Evolutionary conservation across 2,113 vertebrate genomes (phyloP).

Genomic region (Emydocephalus ijimae): DNA sequence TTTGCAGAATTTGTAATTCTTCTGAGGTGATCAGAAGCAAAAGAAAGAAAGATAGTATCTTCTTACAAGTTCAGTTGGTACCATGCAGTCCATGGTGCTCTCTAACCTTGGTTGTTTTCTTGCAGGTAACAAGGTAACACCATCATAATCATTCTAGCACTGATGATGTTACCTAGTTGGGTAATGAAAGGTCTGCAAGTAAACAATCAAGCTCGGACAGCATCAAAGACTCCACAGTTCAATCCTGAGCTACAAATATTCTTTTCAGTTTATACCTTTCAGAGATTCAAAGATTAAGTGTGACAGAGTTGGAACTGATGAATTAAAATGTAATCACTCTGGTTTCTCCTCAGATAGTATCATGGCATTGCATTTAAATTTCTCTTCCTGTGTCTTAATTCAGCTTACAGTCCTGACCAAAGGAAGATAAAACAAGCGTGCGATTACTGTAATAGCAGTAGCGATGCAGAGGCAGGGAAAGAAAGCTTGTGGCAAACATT

Average conservation of each 20-base stretch:
- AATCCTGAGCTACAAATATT: not conserved
- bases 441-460: not conserved
- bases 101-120: not conserved
- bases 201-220: not conserved
- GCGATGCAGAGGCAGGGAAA: not conserved
- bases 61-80: not conserved
- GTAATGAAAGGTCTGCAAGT: not conserved
- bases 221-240: not conserved
- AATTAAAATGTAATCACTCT: not conserved
- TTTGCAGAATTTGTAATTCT: not conserved
- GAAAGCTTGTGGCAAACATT: constrained; percentile 23
- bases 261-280: not conserved
- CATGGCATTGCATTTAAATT: not conserved
- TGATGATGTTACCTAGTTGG: not conserved
- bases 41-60: not conserved
- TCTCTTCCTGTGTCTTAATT: not conserved
- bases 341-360: not conserved
- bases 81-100: not conserved
- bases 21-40: not conserved
- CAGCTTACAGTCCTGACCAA: not conserved
- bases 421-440: constrained; percentile 25
- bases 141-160: not conserved
- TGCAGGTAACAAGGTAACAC: not conserved
- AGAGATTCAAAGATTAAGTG: not conserved
- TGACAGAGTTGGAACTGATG: not conserved